These are phyloP conservation scores for Cherax destructor DNA, from an alignment of 1,140 invertebrate genomes.

Conservation along the genomic window DNA sequence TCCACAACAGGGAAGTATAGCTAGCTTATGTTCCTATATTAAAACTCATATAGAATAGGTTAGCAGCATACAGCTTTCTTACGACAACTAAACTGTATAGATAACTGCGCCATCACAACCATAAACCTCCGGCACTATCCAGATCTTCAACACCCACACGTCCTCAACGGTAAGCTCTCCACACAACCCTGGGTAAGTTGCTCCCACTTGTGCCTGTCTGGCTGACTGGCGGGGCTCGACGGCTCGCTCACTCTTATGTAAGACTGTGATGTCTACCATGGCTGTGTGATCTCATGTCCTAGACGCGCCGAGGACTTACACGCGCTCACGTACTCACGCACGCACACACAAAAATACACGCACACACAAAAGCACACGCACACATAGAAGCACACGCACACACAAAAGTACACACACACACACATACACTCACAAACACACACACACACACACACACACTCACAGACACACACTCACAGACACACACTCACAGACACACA, in stretches of 20 bases:
- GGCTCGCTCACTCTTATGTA: background rate
- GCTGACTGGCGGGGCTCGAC: background rate
- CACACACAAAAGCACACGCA: no score
- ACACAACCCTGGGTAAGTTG: background rate
- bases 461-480: constrained; percentile 13
- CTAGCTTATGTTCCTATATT: no score
- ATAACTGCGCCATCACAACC: no score
- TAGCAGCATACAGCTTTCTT: no score
- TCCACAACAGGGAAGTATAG: no score
- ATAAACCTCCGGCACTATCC: background rate
- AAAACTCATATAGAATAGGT: no score
- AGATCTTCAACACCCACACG: background rate
- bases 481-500: background rate
- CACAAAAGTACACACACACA: no score
- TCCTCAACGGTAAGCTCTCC: background rate
- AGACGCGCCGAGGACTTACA: background rate
- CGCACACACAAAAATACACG: no score
- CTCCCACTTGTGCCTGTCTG: background rate
- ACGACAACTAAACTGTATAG: no score
- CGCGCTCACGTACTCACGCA: background rate
- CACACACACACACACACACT: constrained; percentile 8
- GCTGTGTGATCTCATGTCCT: no score
- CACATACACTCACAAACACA: no score
- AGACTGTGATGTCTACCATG: background rate
- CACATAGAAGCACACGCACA: no score